Evolutionary conservation across 2,113 vertebrate genomes (phyloP), one percentile per base, ranked within the genome.

Genomic region (Dolichallabes microphthalmus): DNA sequence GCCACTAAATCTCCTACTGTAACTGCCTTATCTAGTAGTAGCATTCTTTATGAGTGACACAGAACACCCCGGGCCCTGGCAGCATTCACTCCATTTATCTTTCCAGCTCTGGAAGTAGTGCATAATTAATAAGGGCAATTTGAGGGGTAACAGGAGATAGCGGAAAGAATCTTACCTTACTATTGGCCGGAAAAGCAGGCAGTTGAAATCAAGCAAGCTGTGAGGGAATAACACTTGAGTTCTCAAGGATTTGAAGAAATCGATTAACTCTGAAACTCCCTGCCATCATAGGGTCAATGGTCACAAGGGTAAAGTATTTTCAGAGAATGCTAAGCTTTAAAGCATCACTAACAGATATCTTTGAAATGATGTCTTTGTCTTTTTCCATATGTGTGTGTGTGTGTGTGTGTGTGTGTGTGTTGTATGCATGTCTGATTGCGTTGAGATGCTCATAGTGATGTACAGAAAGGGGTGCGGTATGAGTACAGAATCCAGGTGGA

Each of bases 401-500:
- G 2, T 55, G 32, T 86, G 60, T 53, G 30, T 82, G 19, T 83
- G 55, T 45, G 2, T 76, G 78, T 71, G 19, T 61, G 2, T 85
- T 82, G 52, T 74, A 19, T 88, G 64, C 76, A 50, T 73, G 53
- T 82, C 30, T 11, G 57, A 5, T 45, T 78, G 74, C 57, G 39
- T 53, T 61, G 86, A 79, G 9, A 82, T 71, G 63, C 57, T 61
- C 86, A 19, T 93, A 99, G 98, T 91, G 96, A 95, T 78, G 95
- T 98, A 20, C 89, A 0, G 0, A 90, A 89, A 15, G 97, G 96
- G 60, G 92, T 95, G 82, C 60, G 89, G 83, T 99, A 99, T 89
- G 91, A 53, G 20, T 99, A 99, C 90, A 95, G 94, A 66, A 93
- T 99, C 74, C 96, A 97, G 90, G 96, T 95, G 20, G 88, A 95